These are phyloP conservation scores for Poecilia latipinna DNA, from an alignment of 2,113 vertebrate species.

Conservation along the genomic window DNA sequence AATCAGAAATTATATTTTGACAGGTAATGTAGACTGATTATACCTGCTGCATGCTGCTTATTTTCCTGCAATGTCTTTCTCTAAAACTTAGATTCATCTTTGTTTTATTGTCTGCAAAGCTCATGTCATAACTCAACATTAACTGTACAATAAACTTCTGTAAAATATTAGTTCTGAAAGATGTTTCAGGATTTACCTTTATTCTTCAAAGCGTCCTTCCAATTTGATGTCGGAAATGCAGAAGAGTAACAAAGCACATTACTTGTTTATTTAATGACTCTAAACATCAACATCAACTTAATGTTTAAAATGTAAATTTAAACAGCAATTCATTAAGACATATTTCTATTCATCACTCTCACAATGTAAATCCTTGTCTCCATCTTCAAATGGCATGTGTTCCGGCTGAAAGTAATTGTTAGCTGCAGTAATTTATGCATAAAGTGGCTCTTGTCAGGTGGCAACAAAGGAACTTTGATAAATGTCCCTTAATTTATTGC, in stretches of 20 bases:
- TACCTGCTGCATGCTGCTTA: no score
- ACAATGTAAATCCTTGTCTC: conserved; percentile 85
- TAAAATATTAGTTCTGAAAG: neutral
- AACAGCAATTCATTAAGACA: conserved; percentile 30
- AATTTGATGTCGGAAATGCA: conserved; percentile 1
- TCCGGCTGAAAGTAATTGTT: conserved; percentile 88
- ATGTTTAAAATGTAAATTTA: conserved; percentile 47
- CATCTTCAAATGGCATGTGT: conserved; percentile 87
- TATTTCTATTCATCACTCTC: conserved; percentile 73
- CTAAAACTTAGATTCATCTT: neutral
- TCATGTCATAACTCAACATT: conserved; percentile 11
- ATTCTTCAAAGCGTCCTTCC: neutral
- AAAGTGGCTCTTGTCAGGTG: conserved; percentile 88
- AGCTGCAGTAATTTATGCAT: conserved; percentile 92
- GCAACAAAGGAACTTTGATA: conserved; percentile 90
- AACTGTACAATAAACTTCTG: neutral
- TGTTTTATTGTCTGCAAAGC: conserved; percentile 4
- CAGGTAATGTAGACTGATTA: no score
- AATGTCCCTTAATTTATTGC: conserved; percentile 96
- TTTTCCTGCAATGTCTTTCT: conserved; percentile 8
- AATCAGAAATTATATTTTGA: neutral
- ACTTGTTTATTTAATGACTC: neutral
- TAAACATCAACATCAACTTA: conserved; percentile 24
- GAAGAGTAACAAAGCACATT: conserved; percentile 6
- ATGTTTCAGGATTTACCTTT: neutral